phyloP scores from a whole-genome alignment of 2,797 vertebrate genomes.

The Centropyge bicolor region DNA sequence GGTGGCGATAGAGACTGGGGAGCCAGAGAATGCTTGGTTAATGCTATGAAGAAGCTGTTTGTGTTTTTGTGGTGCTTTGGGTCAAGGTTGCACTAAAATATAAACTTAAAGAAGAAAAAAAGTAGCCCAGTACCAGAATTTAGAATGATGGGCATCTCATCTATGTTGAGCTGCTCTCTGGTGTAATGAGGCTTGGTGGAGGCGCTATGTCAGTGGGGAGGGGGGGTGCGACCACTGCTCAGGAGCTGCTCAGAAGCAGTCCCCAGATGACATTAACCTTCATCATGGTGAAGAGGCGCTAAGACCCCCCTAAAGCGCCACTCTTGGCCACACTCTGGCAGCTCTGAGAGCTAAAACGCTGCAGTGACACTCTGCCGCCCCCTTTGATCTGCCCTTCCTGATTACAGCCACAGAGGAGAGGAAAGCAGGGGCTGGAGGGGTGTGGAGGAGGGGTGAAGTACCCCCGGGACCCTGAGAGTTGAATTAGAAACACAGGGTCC shows the following conservation, averaged over 20 bases:
- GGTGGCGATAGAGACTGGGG: slow-evolving; percentile 38
- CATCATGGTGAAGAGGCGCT: slow-evolving; percentile 85
- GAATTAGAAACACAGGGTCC: slow-evolving; percentile 75
- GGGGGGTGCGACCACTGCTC: slow-evolving; percentile 48
- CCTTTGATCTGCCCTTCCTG: slow-evolving; percentile 86
- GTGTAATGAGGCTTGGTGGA: slow-evolving; percentile 78
- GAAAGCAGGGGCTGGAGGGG: slow-evolving; percentile 50
- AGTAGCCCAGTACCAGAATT: slow-evolving; percentile 67
- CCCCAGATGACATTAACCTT: slow-evolving; percentile 86
- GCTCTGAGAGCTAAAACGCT: slow-evolving; percentile 84
- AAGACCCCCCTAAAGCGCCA: slow-evolving; percentile 80
- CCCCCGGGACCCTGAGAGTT: slow-evolving; percentile 77
- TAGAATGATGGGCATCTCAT: slow-evolving; percentile 66
- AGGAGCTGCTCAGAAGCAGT: slow-evolving; percentile 75
- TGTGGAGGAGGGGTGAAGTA: slow-evolving; percentile 62
- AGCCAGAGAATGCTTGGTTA: slow-evolving; percentile 36
- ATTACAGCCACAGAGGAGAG: slow-evolving; percentile 81
- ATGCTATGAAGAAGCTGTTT: slow-evolving; percentile 26
- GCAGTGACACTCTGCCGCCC: slow-evolving; percentile 82
- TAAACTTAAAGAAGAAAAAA: slow-evolving; percentile 60
- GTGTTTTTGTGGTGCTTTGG: slow-evolving; percentile 31
- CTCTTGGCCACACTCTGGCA: slow-evolving; percentile 81
- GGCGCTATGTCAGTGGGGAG: slow-evolving; percentile 57
- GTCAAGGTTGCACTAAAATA: slow-evolving; percentile 34
- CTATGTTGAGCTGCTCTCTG: slow-evolving; percentile 66